Conservation (phyloP, 2,113 vertebrate genomes). For the Phylloscopus trochilus region DNA sequence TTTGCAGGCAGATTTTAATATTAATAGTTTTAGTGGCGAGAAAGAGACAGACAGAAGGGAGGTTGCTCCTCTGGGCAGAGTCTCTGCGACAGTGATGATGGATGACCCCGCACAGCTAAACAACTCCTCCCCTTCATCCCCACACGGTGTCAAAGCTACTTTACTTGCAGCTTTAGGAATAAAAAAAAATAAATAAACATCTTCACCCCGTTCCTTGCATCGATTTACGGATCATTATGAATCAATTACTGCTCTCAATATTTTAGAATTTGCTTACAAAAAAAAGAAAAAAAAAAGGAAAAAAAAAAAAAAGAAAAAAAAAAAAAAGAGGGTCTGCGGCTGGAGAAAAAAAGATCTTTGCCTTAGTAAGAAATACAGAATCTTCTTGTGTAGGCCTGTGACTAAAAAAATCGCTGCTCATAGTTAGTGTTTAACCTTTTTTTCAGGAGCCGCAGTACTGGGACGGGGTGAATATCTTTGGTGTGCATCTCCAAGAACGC, state of each 20-base stretch:
- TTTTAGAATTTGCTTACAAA: conserved; percentile 67
- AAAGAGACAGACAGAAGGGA: conserved; percentile 92
- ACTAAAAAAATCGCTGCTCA: neutral
- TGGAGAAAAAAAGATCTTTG: neutral
- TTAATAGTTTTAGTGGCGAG: conserved; percentile 87
- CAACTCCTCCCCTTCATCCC: conserved; percentile 91
- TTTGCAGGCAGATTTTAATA: conserved; percentile 86
- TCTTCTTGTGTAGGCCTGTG: neutral
- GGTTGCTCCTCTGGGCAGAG: conserved; percentile 90
- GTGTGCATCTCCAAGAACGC: neutral
- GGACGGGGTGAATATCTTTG: neutral
- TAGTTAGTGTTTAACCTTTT: neutral
- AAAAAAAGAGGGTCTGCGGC: conserved; percentile 42
- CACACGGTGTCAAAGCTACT: conserved; percentile 85
- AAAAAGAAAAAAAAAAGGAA: conserved; percentile 56
- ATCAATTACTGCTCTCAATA: conserved; percentile 74
- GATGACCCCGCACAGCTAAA: conserved; percentile 89
- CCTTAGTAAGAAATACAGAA: neutral
- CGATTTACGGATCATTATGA: conserved; percentile 76
- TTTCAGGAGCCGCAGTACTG: neutral
- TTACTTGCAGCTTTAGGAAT: conserved; percentile 83
- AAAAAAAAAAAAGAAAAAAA: conserved; percentile 65
- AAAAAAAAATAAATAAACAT: conserved; percentile 79
- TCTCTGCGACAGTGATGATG: conserved; percentile 95
- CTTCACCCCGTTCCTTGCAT: conserved; percentile 47